These are phyloP conservation scores for Aspidapion aeneum DNA, from an alignment of 2,888 invertebrate species.

Conservation along the genomic window DNA sequence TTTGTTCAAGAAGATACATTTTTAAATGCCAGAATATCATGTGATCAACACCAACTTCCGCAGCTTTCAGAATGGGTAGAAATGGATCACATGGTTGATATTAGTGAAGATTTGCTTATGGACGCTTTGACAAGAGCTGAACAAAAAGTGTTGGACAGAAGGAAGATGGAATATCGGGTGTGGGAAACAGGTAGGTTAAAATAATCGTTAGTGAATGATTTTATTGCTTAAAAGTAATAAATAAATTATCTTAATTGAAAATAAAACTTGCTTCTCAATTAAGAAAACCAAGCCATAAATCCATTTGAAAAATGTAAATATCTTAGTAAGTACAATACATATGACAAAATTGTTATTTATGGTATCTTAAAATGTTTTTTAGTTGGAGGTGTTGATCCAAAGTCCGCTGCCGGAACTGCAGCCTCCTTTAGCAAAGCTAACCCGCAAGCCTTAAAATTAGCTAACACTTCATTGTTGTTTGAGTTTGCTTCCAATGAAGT, in stretches of 20 bases:
- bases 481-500: constrained; percentile 87
- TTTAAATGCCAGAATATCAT: constrained; percentile 72
- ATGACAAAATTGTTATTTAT: no score
- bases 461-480: constrained; percentile 81
- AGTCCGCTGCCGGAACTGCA: constrained; percentile 81
- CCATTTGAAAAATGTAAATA: no score
- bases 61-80: constrained; percentile 71
- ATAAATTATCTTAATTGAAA: no score
- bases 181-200: constrained; percentile 66
- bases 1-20: constrained; percentile 84
- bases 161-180: constrained; percentile 76
- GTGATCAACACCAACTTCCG: constrained; percentile 66
- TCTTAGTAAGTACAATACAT: no score
- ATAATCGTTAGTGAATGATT: no score
- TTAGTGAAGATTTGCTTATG: constrained; percentile 68
- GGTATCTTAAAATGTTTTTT: no score
- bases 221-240: no score
- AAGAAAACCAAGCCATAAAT: no score
- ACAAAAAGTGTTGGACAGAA: constrained; percentile 68
- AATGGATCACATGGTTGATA: constrained; percentile 59
- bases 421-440: constrained; percentile 90
- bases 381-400: constrained; percentile 81
- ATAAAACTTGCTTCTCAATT: no score
- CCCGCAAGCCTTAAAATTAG: constrained; percentile 74
- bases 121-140: constrained; percentile 78